Evolutionary conservation across 2,888 invertebrate genomes (phyloP).

Genomic region (Nasonovia ribisnigri): DNA sequence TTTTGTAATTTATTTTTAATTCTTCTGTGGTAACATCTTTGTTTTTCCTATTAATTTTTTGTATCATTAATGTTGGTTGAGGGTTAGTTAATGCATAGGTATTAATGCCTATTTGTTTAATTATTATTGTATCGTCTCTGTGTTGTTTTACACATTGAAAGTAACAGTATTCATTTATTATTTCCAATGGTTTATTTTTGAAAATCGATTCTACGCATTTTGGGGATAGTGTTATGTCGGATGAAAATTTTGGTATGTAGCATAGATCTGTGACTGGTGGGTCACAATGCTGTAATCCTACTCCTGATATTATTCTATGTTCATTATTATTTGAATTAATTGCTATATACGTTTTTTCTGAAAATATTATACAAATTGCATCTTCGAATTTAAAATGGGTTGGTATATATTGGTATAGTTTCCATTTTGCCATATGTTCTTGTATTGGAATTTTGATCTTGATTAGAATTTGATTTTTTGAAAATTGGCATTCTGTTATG

Average conservation of each 20-base stretch:
- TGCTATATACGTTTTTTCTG: too few species aligned
- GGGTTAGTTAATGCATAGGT: neutral
- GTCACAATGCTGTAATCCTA: neutral
- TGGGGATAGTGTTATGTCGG: neutral
- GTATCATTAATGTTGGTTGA: neutral
- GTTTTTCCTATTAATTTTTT: neutral
- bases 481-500: too few species aligned
- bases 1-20: neutral
- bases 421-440: too few species aligned
- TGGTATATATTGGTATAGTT: too few species aligned
- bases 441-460: too few species aligned
- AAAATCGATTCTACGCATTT: neutral
- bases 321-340: neutral
- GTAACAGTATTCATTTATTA: neutral
- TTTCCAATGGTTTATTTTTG: neutral
- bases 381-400: too few species aligned
- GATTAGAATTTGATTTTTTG: too few species aligned
- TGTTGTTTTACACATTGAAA: conserved; percentile 2
- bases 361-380: too few species aligned
- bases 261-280: neutral
- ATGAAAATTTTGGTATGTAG: conserved; percentile 1
- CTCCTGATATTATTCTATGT: neutral
- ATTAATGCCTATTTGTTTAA: neutral
- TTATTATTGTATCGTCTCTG: neutral
- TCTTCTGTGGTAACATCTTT: neutral